phyloP scores from a whole-genome alignment of 2,888 invertebrate genomes.

The Odiellus spinosus region DNA sequence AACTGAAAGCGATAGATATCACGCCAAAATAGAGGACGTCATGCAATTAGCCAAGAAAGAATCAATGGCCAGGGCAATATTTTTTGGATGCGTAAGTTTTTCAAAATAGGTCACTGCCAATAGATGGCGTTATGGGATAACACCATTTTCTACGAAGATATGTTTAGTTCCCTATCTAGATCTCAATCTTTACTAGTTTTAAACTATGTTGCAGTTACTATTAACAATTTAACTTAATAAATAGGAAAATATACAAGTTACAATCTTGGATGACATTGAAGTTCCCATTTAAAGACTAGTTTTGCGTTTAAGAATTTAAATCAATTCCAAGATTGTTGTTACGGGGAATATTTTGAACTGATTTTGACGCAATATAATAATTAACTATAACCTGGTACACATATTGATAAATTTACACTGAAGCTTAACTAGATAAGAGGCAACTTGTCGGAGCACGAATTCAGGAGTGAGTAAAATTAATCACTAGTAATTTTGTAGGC shows the following conservation, averaged over 20 bases:
- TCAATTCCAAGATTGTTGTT: neutral
- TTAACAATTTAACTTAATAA: neutral
- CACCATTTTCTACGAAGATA: no score
- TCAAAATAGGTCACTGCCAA: no score
- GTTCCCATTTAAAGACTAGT: neutral
- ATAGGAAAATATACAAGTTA: neutral
- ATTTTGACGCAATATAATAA: neutral
- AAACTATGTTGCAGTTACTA: neutral
- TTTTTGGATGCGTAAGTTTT: constrained; percentile 78
- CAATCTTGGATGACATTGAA: neutral
- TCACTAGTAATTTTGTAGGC: constrained; percentile 35
- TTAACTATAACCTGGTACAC: neutral
- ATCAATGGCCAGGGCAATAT: constrained; percentile 66
- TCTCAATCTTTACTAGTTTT: neutral
- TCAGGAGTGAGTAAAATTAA: neutral
- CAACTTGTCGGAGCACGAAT: neutral
- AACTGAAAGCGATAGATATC: constrained; percentile 54
- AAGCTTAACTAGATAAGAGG: neutral
- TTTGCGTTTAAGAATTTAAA: neutral
- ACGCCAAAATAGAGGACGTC: constrained; percentile 48
- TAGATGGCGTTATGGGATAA: no score
- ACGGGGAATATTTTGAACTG: neutral
- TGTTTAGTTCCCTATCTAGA: no score
- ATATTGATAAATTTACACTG: neutral
- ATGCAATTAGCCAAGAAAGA: constrained; percentile 68